Evolutionary conservation across 92 coral and sea anemone species (phyloP).

Genomic region (Parazoanthus atlanticus): DNA sequence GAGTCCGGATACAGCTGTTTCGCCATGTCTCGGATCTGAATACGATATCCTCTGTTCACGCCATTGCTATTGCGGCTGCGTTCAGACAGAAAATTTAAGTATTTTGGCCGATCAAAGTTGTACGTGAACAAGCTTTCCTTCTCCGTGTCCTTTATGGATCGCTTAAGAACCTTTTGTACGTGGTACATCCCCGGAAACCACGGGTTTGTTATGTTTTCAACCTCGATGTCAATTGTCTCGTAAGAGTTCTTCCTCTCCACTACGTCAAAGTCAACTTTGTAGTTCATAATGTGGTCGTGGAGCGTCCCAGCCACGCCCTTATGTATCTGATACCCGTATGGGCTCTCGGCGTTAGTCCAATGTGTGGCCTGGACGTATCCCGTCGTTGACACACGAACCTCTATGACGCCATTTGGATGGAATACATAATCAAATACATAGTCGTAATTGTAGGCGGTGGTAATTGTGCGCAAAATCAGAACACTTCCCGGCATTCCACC

Average conservation of each 20-base stretch:
- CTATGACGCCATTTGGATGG: conserved; percentile 31
- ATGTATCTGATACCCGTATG: no score
- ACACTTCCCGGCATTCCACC: conserved; percentile 62
- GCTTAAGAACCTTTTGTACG: conserved; percentile 60
- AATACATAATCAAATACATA: conserved; percentile 68
- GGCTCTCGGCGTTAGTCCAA: no score
- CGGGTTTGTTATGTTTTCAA: conserved; percentile 60
- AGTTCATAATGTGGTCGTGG: conserved; percentile 79
- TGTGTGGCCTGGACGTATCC: conserved; percentile 44
- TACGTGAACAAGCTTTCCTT: conserved; percentile 59
- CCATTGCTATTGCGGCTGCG: conserved; percentile 49
- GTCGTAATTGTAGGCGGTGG: conserved; percentile 42
- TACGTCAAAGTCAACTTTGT: conserved; percentile 77
- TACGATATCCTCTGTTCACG: conserved; percentile 69
- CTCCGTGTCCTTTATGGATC: conserved; percentile 55
- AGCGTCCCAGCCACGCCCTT: conserved; percentile 60
- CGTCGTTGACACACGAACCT: conserved; percentile 10
- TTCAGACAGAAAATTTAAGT: conserved; percentile 65
- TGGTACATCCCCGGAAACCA: conserved; percentile 55
- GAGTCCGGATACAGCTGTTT: conserved; percentile 72
- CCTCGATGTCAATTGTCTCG: not conserved
- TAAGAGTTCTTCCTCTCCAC: conserved; percentile 64
- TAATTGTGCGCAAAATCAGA: conserved; percentile 16
- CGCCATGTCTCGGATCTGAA: conserved; percentile 66
- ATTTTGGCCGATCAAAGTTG: conserved; percentile 65